These are phyloP conservation scores for Gambusia yucatana DNA, from an alignment of 2,797 vertebrate genomes.

Conservation along the genomic window DNA sequence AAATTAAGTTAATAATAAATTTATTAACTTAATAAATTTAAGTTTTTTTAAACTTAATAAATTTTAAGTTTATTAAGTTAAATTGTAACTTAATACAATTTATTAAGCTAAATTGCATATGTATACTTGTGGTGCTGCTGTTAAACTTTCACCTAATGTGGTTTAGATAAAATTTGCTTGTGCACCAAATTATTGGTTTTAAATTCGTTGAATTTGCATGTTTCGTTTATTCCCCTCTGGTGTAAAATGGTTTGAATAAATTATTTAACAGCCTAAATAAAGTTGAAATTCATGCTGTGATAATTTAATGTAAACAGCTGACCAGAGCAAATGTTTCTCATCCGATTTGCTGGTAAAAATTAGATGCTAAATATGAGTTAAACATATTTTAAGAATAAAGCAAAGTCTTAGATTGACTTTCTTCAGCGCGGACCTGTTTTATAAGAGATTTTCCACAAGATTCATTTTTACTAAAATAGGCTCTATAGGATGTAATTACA, in stretches of 20 bases:
- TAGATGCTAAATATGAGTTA: constrained; percentile 44
- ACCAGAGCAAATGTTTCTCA: background rate
- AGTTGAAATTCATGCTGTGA: background rate
- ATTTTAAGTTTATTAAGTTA: too few relatives aligned
- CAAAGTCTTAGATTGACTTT: constrained; percentile 36
- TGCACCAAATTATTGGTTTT: background rate
- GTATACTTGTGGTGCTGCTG: background rate
- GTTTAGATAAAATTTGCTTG: background rate
- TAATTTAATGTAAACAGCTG: background rate
- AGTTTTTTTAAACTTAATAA: too few relatives aligned
- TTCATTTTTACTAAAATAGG: background rate
- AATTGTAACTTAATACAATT: too few relatives aligned
- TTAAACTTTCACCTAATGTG: background rate
- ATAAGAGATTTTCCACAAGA: background rate
- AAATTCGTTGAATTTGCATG: background rate
- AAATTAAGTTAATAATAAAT: too few relatives aligned
- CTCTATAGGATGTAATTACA: constrained; percentile 2
- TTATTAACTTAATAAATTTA: too few relatives aligned
- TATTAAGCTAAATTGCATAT: background rate
- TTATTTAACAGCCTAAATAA: background rate
- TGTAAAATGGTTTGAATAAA: background rate
- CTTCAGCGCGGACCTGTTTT: constrained; percentile 25
- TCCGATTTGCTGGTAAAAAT: background rate
- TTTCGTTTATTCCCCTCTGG: background rate
- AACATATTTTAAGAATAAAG: constrained; percentile 38